Base-by-base conservation (phyloP, 2,113 vertebrate genomes). In the Cochlearius cochlearius region DNA sequence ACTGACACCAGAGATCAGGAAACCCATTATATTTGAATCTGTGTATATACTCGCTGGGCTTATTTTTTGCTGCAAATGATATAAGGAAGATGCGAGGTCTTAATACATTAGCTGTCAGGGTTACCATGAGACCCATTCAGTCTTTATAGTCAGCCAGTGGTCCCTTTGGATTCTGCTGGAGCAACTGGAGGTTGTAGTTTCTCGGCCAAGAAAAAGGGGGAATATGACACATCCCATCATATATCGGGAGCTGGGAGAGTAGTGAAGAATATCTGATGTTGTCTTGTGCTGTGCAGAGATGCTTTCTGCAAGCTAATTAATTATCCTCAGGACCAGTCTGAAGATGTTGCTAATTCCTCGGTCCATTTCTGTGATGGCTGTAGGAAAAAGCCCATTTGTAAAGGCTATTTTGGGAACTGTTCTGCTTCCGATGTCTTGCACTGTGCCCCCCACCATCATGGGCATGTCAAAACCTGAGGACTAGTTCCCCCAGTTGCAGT, bases 361-460 rank as follows among this genome's bases (percentile, higher is more conserved):
- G 22, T 55, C 62, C 49, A 3, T 90, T 90, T 79, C 71, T 83
- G 15, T 53, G 45, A 21, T 34, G 55, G 50, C 43, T 76, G 52
- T 79, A 86, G 60, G n/a, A 78, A 66, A 90, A 89, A 55, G 5
- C 23, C 32, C 11, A 5, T 49, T 75, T 50, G 10, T 69, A 16
- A 30, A 52, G 36, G 59, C 38, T 66, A 0, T 36, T 76, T 66
- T 41, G 47, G 62, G 67, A 82, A 41, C 14, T 25, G 9, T 52
- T 90, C 34, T 52, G 43, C 19, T 78, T 78, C 34, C 1, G 1
- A 1, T 41, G 13, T 22, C 30, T 79, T 66, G 32, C 32, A 23
- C 20, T 0, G 0, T 3, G 0, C 34, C 29, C 43, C 19, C 8
- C 9, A 2, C 20, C 62, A 20, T 60, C 6, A 3, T 3, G n/a